Percentiles rank a stretch among this genome's conserved stretches.
Evolutionary conservation across 2,113 vertebrate genomes (phyloP).

Genomic region (Psittacula cyanocephala): DNA sequence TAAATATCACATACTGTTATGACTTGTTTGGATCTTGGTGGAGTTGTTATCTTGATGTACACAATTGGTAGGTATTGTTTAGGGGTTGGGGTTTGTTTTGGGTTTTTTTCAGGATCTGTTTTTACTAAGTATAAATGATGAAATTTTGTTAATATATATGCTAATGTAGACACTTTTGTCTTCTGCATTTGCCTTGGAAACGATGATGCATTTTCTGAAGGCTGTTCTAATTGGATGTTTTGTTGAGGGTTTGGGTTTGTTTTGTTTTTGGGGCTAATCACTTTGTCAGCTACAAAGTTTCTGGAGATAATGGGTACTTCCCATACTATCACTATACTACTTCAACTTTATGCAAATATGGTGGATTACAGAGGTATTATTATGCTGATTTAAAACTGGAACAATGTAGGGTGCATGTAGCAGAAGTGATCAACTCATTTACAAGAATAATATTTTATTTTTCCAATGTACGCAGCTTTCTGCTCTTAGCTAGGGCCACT

Average conservation of each 20-base stretch:
- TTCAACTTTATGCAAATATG: not conserved
- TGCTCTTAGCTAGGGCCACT: not conserved
- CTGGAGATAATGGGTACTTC: not conserved
- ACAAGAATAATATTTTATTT: not conserved
- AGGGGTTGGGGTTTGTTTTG: not conserved
- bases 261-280: not conserved
- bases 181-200: not conserved
- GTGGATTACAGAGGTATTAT: not conserved
- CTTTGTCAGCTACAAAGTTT: not conserved
- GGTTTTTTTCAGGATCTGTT: not conserved
- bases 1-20: slow-evolving; percentile 92
- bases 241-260: not conserved
- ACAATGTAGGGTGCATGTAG: not conserved
- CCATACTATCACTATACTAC: not conserved
- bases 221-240: not conserved
- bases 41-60: slow-evolving; percentile 47
- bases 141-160: not conserved
- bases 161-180: not conserved
- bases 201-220: not conserved
- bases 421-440: not conserved
- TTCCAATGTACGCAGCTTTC: not conserved
- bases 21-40: slow-evolving; percentile 58
- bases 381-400: not conserved
- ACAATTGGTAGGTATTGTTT: slow-evolving; percentile 57
- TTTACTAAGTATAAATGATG: slow-evolving; percentile 56